Base-by-base conservation (phyloP, 2,113 vertebrate species). In the Trichechus manatus region DNA sequence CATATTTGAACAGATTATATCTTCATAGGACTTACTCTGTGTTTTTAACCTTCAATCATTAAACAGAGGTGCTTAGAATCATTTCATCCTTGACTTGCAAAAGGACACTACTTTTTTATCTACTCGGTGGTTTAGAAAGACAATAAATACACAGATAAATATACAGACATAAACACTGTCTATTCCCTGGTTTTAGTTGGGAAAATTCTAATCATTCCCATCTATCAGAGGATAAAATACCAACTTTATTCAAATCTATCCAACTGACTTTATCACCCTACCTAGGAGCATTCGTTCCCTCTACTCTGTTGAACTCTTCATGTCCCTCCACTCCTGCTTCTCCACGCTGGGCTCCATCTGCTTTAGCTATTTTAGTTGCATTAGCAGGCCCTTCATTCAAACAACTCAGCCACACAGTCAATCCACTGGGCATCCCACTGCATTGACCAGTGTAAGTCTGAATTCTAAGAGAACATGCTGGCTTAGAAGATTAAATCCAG, bases 41-140 rank as follows among this genome's bases (percentile, higher is more conserved):
- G 53, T 74, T 83, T 85, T 95, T 81, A 95, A 88, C 23, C 42
- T 53, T 93, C 50, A 83, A 68, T 1, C 42, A 89, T 0, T 39
- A 29, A 63, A 82, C 29, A 90, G 1, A 59, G 74, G 91, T 2
- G 9, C 22, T 95, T 56, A 78, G 20, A 61, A 88, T 59, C 61
- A 85, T 74, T 77, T 87, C 56, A 78, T 14, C 39, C 25, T 77
- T 95, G 10, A 92, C 19, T 90, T 77, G 23, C 50, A 36, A 78
- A 97, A 27, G 11, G n/a, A 53, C 10, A 59, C 74, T 81, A 68
- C 29, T 36, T 82, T 77, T 92, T 66, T 50, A 66, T 81, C 85
- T 82, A 80, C 44, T 88, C 64, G 42, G 17, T 70, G 29, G 53
- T 92, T 97, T 85, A 81, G n/a, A 96, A 92, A 78, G 50, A 78